Evolutionary conservation across 2,113 vertebrate species (phyloP).

Genomic region (Planiliza haematocheilus): DNA sequence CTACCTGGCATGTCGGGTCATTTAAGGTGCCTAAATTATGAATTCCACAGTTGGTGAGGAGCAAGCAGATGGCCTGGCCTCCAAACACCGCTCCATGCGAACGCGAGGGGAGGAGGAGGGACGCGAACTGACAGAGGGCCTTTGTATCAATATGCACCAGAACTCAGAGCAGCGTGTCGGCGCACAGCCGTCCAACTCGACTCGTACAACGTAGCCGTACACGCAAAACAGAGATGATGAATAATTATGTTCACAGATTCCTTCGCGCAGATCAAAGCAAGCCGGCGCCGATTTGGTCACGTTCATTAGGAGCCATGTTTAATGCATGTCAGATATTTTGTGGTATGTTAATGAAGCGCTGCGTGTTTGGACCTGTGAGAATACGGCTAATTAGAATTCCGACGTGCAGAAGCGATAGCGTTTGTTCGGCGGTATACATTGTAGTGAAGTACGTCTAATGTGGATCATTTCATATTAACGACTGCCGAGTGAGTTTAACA

Average conservation of each 20-base stretch:
- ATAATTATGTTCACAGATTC: conserved; percentile 71
- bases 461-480: conserved; percentile 17
- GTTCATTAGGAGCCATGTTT: conserved; percentile 79
- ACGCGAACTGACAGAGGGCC: conserved; percentile 15
- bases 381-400: conserved; percentile 50
- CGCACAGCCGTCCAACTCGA: conserved; percentile 31
- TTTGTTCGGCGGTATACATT: conserved; percentile 12
- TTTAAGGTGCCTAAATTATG: conserved; percentile 37
- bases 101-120: conserved; percentile 15
- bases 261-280: conserved; percentile 76
- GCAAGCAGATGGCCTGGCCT: conserved; percentile 54
- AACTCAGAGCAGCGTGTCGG: conserved; percentile 24
- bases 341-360: conserved; percentile 55
- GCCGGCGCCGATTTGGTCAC: conserved; percentile 63
- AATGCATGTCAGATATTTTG: conserved; percentile 77
- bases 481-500: conserved; percentile 13
- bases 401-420: conserved; percentile 19
- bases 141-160: conserved; percentile 25
- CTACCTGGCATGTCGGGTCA: conserved; percentile 53
- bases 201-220: conserved; percentile 34
- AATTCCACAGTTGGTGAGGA: conserved; percentile 41
- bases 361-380: conserved; percentile 49
- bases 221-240: conserved; percentile 62
- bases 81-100: conserved; percentile 36
- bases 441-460: conserved; percentile 1